Percentiles rank a stretch among this genome's conserved stretches.
These are phyloP conservation scores for Diorhabda sublineata DNA, from an alignment of 1,140 invertebrate genomes.

Conservation along the genomic window DNA sequence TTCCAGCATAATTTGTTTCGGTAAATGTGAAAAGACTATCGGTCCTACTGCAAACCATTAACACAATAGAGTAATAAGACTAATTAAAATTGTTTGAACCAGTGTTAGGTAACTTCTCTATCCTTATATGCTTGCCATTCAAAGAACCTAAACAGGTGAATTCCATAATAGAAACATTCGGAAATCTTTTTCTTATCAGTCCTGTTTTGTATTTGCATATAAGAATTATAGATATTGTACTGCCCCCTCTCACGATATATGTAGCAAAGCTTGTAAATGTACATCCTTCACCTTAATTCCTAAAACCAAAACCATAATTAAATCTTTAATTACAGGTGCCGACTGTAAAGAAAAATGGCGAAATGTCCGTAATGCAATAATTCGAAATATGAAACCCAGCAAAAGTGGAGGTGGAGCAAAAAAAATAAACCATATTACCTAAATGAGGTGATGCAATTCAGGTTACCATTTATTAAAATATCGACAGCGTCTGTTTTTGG, in stretches of 20 bases:
- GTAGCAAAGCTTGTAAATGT: constrained; percentile 12
- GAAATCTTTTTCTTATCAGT: constrained; percentile 12
- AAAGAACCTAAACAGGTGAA: not conserved
- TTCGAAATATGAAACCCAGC: constrained; percentile 11
- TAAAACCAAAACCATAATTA: too few species aligned
- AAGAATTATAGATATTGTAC: constrained; percentile 5
- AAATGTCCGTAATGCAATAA: constrained; percentile 17
- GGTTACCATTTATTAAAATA: constrained; percentile 16
- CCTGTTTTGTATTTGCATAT: too few species aligned
- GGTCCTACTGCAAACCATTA: constrained; percentile 42
- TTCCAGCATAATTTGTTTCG: constrained; percentile 21
- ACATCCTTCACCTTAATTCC: not conserved
- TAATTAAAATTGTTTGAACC: constrained; percentile 44
- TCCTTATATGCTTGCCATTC: constrained; percentile 14
- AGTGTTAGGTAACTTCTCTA: constrained; percentile 23
- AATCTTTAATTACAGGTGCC: constrained; percentile 13
- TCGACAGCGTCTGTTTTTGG: too few species aligned
- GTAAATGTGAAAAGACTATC: constrained; percentile 44
- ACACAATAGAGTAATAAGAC: constrained; percentile 35
- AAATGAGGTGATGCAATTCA: constrained; percentile 20
- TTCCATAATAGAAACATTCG: constrained; percentile 16
- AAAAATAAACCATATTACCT: constrained; percentile 16
- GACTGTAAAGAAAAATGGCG: constrained; percentile 25
- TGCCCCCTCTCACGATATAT: constrained; percentile 18
- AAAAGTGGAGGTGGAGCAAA: constrained; percentile 14